Evolutionary conservation across 2,888 invertebrate genomes (phyloP), one percentile per base, ranked within the genome.

Genomic region (Apotomis betuletana): DNA sequence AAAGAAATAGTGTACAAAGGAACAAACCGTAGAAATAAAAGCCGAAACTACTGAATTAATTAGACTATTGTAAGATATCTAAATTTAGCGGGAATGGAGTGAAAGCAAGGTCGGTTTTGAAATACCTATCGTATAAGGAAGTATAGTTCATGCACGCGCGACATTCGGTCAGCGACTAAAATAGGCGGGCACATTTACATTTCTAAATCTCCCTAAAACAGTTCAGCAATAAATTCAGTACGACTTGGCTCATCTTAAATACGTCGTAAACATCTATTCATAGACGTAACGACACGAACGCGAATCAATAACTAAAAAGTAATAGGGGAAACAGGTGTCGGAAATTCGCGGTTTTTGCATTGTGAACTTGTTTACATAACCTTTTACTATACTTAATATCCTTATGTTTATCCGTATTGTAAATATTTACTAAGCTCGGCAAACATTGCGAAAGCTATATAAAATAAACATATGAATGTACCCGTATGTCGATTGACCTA

Each of bases 331-430:
- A 68, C 77, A 77, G 75, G 73, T 77, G 76, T 75, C 71, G 76
- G 77, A 75, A 75, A 74, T 69, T 73, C 74, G 77, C 68, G 77
- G 77, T 76, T 76, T 73, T 68, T 46, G 74, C 61, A 71, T 68
- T 68, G 52, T 72, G 61, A 67, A 59, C 54, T 72, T 71, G 71
- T 71, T 63, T 67, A 68, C 67, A 59, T 62, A 52, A 67, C 62
- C 71, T 68, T 68, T 67, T 59, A 58, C 62, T 58, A 9, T 67
- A 41, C 6, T 41, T 41, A 49, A 61, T 41, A 57, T 55, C 41
- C 61, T 60, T 55, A 46, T 60, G 55, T 57, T 60, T 13, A 54
- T 49, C 9, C 8, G 41, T 15, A 12, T 55, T 62, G 65, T 69
- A 69, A 69, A 69, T 63, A 69, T 67, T 71, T 67, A 61, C 67